Percentiles rank a stretch among this genome's conserved stretches.
Evolutionary conservation across 64 coral and sea anemone species (phyloP).

Genomic region (Montipora sp.): DNA sequence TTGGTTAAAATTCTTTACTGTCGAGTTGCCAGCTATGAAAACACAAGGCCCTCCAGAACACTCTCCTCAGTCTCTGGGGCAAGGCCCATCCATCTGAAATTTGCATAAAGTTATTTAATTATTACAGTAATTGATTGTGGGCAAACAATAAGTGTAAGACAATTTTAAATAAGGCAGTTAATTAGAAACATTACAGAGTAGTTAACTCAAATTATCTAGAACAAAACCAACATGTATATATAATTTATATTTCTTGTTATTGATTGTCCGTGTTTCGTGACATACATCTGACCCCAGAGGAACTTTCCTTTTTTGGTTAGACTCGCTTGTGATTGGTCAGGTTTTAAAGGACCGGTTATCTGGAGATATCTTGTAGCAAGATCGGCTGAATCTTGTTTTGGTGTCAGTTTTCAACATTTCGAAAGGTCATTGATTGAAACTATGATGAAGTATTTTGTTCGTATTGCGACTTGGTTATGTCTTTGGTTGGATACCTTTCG

Average conservation of each 20-base stretch:
- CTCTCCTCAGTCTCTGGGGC: background rate
- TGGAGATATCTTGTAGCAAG: background rate
- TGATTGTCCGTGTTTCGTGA: background rate
- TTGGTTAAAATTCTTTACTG: too few species aligned
- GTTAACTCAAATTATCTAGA: too few species aligned
- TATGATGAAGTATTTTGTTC: background rate
- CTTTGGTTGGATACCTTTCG: background rate
- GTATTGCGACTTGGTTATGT: background rate
- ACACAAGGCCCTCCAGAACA: too few species aligned
- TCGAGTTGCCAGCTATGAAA: too few species aligned
- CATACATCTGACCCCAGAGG: background rate
- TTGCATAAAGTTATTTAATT: too few species aligned
- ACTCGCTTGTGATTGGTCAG: conserved; percentile 22
- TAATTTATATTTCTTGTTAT: too few species aligned
- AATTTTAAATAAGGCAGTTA: too few species aligned
- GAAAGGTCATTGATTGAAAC: background rate
- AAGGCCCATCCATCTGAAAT: background rate
- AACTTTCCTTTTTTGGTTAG: conserved; percentile 34
- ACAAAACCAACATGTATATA: too few species aligned
- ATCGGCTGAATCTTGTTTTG: background rate
- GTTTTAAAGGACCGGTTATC: background rate
- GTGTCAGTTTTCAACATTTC: background rate
- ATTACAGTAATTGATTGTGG: too few species aligned
- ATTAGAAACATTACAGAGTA: too few species aligned
- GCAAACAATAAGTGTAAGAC: too few species aligned